Evolutionary conservation across 1,140 invertebrate species (phyloP).

Genomic region (Idris sp.): DNA sequence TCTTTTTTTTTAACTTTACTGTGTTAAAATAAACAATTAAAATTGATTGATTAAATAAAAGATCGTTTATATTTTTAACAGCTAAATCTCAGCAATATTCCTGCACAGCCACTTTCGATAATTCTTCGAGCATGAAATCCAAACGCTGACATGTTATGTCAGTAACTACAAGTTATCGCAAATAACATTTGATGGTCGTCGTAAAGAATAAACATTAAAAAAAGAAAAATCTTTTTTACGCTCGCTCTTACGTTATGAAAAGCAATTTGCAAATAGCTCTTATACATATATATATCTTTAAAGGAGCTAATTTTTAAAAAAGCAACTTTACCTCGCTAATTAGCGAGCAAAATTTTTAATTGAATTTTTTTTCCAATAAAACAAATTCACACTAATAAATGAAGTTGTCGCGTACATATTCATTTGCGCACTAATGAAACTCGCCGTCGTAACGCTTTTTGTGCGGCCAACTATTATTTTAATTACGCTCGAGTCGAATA

Average conservation of each 20-base stretch:
- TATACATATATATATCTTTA: too few relatives aligned
- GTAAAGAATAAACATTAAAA: conserved; percentile 56
- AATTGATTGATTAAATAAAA: too few relatives aligned
- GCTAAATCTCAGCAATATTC: not conserved
- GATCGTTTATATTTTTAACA: too few relatives aligned
- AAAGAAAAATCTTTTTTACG: too few relatives aligned
- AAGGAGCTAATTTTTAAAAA: too few relatives aligned
- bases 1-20: too few relatives aligned
- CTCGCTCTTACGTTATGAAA: too few relatives aligned
- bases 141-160: conserved; percentile 26
- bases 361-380: conserved; percentile 39
- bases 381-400: conserved; percentile 34
- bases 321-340: too few relatives aligned
- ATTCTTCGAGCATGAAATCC: conserved; percentile 24
- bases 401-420: conserved; percentile 1
- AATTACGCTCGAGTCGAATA: conserved; percentile 44
- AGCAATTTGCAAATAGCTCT: too few relatives aligned
- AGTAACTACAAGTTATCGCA: conserved; percentile 35
- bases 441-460: conserved; percentile 18
- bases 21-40: too few relatives aligned
- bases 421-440: conserved; percentile 25
- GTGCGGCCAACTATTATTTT: conserved; percentile 37
- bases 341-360: conserved; percentile 32
- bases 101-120: conserved; percentile 16
- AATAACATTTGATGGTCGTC: conserved; percentile 42